These are phyloP conservation scores for Dioctria rufipes DNA, from an alignment of 2,888 invertebrate genomes.

Conservation along the genomic window DNA sequence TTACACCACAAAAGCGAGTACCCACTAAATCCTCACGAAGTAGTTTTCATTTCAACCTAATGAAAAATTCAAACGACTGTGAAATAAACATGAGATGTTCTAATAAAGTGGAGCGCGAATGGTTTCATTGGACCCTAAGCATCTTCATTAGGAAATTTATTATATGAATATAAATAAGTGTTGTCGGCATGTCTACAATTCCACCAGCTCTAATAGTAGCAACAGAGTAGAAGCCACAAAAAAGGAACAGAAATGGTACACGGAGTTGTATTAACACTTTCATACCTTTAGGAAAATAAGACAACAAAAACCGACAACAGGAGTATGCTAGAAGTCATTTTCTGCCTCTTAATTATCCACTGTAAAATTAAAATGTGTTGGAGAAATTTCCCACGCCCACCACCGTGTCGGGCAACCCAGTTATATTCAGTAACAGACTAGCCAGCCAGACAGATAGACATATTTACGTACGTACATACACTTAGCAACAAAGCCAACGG, in stretches of 20 bases:
- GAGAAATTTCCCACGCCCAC: constrained; percentile 25
- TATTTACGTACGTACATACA: neutral
- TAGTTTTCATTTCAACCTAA: constrained; percentile 46
- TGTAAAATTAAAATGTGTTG: constrained; percentile 55
- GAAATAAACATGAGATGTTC: constrained; percentile 34
- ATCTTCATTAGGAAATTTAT: constrained; percentile 41
- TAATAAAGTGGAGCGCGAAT: constrained; percentile 18
- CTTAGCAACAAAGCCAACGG: neutral
- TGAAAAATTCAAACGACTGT: constrained; percentile 41
- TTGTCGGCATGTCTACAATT: constrained; percentile 7
- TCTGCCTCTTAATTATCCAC: constrained; percentile 54
- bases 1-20: constrained; percentile 28
- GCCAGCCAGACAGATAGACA: neutral
- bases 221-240: neutral
- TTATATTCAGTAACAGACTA: neutral
- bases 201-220: neutral
- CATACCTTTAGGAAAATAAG: neutral
- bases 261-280: neutral
- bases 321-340: constrained; percentile 11
- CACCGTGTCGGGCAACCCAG: neutral
- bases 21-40: constrained; percentile 34
- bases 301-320: neutral
- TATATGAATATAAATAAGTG: constrained; percentile 47
- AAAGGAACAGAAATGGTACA: neutral
- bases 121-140: constrained; percentile 44